Conservation (phyloP, 2,888 invertebrate species). For the Phoenoteleia sp. region DNA sequence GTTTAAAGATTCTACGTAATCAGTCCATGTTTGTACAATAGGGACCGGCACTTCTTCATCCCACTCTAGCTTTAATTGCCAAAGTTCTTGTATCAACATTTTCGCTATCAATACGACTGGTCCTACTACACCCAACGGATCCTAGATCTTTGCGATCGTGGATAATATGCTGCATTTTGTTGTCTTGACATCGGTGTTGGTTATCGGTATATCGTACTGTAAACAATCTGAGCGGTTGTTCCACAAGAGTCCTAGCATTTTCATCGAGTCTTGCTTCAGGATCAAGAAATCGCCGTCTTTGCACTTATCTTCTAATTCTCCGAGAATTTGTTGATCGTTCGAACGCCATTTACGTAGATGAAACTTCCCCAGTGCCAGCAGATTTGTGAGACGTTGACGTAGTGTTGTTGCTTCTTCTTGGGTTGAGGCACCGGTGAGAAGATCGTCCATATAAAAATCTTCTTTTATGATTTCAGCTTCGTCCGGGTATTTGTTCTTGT, state of each 20-base stretch:
- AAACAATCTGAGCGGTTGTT: constrained; percentile 43
- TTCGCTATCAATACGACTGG: constrained; percentile 65
- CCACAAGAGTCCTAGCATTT: constrained; percentile 67
- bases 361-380: constrained; percentile 44
- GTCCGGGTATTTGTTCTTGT: constrained; percentile 15
- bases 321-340: constrained; percentile 6
- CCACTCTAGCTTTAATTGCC: constrained; percentile 45
- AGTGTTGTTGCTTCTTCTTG: background rate
- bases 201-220: constrained; percentile 37
- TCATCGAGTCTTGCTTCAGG: constrained; percentile 34
- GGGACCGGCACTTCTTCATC: constrained; percentile 19
- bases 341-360: constrained; percentile 59
- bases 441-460: constrained; percentile 47
- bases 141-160: constrained; percentile 61
- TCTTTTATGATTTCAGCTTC: background rate
- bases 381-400: background rate
- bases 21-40: background rate
- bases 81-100: constrained; percentile 52
- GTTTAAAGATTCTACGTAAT: no score
- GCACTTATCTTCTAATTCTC: background rate
- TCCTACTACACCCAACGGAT: constrained; percentile 58
- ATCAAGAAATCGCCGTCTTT: constrained; percentile 21
- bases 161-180: constrained; percentile 56
- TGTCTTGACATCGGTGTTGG: background rate
- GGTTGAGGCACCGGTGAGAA: background rate